Conservation (phyloP, 2,113 vertebrate genomes). For the Crotalus helleri region DNA sequence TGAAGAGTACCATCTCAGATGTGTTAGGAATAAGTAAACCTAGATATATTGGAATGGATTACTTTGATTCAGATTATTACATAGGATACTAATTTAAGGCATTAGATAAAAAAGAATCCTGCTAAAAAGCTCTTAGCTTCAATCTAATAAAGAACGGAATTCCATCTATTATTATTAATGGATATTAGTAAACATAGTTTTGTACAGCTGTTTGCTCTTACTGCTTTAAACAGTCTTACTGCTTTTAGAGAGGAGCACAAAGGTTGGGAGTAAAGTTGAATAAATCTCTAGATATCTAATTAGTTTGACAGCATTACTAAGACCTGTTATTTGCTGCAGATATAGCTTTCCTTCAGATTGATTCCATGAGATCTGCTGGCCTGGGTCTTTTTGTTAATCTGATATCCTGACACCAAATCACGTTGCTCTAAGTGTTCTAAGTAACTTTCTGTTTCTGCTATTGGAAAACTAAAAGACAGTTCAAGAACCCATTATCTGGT, state of each 20-base stretch:
- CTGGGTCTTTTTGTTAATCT: neutral
- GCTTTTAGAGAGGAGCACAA: neutral
- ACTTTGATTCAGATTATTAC: neutral
- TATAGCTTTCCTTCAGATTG: neutral
- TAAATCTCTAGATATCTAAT: neutral
- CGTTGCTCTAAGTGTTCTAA: neutral
- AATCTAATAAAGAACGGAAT: neutral
- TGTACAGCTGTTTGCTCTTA: neutral
- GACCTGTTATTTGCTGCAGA: neutral
- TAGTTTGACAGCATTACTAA: neutral
- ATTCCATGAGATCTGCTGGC: neutral
- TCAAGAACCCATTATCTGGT: neutral
- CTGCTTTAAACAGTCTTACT: neutral
- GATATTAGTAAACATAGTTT: neutral
- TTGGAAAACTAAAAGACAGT: neutral
- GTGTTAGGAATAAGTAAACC: neutral
- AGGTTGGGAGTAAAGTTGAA: neutral
- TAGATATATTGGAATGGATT: neutral
- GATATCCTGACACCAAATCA: neutral
- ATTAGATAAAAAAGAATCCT: neutral
- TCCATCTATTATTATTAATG: neutral
- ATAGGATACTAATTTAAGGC: neutral
- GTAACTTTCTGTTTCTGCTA: neutral
- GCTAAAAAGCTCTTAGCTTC: neutral
- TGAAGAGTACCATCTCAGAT: neutral